These are phyloP conservation scores for Cinclus mexicanus DNA, from an alignment of 2,113 vertebrate species.

Conservation along the genomic window DNA sequence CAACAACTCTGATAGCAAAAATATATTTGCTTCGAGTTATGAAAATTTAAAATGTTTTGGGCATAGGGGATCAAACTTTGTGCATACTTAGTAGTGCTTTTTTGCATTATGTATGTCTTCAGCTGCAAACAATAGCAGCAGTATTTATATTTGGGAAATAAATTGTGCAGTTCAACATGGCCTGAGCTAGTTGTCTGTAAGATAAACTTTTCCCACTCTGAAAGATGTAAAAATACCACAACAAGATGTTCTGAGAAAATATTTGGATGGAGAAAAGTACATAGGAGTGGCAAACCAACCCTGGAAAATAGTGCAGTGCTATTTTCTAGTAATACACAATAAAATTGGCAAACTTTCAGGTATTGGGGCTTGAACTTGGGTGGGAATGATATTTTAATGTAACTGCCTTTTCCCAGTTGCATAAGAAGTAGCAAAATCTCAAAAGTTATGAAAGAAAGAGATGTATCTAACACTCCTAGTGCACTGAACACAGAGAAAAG, in stretches of 20 bases:
- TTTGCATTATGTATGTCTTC: constrained; percentile 58
- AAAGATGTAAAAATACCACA: constrained; percentile 5
- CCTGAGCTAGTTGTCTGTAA: neutral
- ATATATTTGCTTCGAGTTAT: constrained; percentile 47
- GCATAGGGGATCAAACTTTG: constrained; percentile 35
- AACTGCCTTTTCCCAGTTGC: constrained; percentile 29
- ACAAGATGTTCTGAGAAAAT: constrained; percentile 51
- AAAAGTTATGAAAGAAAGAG: neutral
- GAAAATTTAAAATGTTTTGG: constrained; percentile 57
- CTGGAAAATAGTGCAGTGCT: constrained; percentile 36
- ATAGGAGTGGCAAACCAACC: constrained; percentile 61
- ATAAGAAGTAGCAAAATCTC: neutral
- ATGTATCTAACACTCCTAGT: neutral
- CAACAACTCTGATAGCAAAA: neutral
- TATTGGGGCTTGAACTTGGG: constrained; percentile 48
- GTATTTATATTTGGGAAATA: neutral
- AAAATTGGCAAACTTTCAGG: constrained; percentile 45
- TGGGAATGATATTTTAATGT: constrained; percentile 24
- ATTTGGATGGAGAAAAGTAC: constrained; percentile 52
- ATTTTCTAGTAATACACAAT: constrained; percentile 14
- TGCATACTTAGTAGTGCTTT: neutral
- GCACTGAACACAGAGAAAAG: neutral
- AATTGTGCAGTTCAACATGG: neutral
- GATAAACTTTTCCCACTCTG: neutral
- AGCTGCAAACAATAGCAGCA: constrained; percentile 38